These are phyloP conservation scores for Pogonomyrmex californicus DNA, from an alignment of 1,140 invertebrate species.

Conservation along the genomic window DNA sequence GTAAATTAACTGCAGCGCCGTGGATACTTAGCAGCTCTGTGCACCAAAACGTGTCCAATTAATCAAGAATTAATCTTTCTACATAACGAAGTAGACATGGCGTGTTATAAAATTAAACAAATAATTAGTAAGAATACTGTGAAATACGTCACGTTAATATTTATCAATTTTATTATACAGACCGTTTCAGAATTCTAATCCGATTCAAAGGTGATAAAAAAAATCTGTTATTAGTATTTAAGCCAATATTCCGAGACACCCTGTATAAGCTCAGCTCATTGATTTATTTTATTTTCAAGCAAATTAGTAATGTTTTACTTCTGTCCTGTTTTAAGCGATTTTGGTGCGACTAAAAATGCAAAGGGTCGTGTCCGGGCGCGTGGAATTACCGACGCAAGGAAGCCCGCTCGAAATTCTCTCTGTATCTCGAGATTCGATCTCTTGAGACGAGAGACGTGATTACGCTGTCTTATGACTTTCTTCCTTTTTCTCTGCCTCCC, in stretches of 20 bases:
- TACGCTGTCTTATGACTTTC: conserved; percentile 73
- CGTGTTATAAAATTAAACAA: conserved; percentile 19
- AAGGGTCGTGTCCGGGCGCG: conserved; percentile 22
- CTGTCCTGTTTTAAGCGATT: conserved; percentile 28
- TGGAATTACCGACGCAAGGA: conserved; percentile 66
- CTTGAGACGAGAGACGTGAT: conserved; percentile 68
- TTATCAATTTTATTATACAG: neutral
- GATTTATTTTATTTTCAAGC: conserved; percentile 41
- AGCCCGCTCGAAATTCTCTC: conserved; percentile 63
- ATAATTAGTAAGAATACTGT: neutral
- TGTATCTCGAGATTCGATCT: conserved; percentile 74
- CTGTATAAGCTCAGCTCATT: neutral
- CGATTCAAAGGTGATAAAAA: neutral
- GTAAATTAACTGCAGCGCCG: conserved; percentile 40
- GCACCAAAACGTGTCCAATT: conserved; percentile 34
- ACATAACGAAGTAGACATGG: neutral
- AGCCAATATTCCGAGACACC: neutral
- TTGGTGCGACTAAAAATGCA: conserved; percentile 59
- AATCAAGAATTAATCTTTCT: conserved; percentile 26
- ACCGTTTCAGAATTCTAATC: neutral
- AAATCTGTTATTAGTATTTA: neutral
- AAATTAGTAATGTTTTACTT: conserved; percentile 51
- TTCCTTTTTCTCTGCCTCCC: conserved; percentile 44
- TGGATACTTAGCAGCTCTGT: neutral
- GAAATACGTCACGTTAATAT: neutral